These are phyloP conservation scores for Lepisosteus osseus DNA, from an alignment of 2,113 vertebrate genomes.

Conservation along the genomic window DNA sequence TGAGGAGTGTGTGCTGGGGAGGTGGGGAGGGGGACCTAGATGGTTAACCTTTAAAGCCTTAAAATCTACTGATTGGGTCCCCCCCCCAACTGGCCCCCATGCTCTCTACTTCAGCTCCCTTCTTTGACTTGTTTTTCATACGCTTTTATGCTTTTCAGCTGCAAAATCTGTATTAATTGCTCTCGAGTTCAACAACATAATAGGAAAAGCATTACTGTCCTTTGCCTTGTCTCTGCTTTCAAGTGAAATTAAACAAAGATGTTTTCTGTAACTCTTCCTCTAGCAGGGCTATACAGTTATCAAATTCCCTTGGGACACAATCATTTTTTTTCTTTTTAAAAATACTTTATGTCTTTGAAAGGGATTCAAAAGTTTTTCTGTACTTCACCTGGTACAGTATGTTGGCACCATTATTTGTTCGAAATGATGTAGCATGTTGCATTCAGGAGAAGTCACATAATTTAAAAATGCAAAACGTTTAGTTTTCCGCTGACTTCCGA, in stretches of 20 bases:
- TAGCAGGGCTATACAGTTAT: no score
- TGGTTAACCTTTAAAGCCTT: slow-evolving; percentile 26
- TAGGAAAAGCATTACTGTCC: slow-evolving; percentile 15
- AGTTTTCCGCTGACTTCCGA: no score
- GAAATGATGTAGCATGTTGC: no score
- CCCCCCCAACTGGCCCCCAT: neutral
- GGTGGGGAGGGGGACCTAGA: neutral
- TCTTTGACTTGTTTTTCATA: neutral
- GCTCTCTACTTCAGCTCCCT: slow-evolving; percentile 3
- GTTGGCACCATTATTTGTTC: no score
- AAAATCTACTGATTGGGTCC: slow-evolving; percentile 16
- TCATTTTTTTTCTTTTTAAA: no score
- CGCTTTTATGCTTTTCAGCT: slow-evolving; percentile 24
- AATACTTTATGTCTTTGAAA: no score
- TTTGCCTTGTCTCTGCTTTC: slow-evolving; percentile 19
- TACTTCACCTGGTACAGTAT: no score
- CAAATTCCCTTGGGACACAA: no score
- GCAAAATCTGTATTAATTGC: slow-evolving; percentile 14
- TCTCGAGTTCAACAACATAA: slow-evolving; percentile 10
- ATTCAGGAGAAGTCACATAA: no score
- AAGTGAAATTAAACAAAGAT: slow-evolving; percentile 33
- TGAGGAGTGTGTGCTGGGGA: slow-evolving; percentile 3
- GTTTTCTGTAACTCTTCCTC: slow-evolving; percentile 12
- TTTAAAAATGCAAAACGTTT: no score
- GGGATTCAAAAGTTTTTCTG: no score